Percentiles rank a stretch among this genome's conserved stretches.
Evolutionary conservation across 2,113 vertebrate genomes (phyloP).

Genomic region (Eolophus roseicapilla): DNA sequence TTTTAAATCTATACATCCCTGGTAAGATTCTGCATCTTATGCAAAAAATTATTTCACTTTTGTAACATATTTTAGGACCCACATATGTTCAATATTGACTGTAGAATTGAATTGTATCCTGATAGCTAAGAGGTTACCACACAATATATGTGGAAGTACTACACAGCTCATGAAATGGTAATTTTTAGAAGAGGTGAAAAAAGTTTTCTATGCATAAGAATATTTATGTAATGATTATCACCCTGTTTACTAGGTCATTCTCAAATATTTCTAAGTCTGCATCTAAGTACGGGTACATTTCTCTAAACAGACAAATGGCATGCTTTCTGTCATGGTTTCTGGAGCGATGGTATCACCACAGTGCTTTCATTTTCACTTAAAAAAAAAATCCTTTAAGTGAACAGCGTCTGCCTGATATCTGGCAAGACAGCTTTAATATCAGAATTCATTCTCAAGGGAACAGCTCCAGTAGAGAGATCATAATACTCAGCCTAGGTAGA

Average conservation of each 20-base stretch:
- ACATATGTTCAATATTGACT: background rate
- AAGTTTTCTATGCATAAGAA: background rate
- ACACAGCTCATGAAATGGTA: background rate
- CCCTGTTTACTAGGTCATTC: background rate
- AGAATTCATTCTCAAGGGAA: background rate
- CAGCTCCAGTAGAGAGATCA: background rate
- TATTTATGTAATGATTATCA: background rate
- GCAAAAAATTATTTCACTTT: background rate
- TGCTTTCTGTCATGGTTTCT: background rate
- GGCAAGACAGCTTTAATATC: conserved; percentile 25
- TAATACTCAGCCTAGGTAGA: background rate
- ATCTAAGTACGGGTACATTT: background rate
- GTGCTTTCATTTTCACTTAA: background rate
- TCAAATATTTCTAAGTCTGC: background rate
- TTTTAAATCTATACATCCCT: background rate
- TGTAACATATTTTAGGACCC: background rate
- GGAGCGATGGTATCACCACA: background rate
- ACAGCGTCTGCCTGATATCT: conserved; percentile 19
- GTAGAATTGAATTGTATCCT: background rate
- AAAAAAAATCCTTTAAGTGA: conserved; percentile 33
- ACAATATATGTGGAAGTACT: background rate
- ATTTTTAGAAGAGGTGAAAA: background rate
- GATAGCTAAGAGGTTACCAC: background rate
- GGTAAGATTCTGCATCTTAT: background rate
- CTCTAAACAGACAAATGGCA: background rate